Conservation (phyloP, 2,888 invertebrate genomes). For the Torymus texanus region DNA sequence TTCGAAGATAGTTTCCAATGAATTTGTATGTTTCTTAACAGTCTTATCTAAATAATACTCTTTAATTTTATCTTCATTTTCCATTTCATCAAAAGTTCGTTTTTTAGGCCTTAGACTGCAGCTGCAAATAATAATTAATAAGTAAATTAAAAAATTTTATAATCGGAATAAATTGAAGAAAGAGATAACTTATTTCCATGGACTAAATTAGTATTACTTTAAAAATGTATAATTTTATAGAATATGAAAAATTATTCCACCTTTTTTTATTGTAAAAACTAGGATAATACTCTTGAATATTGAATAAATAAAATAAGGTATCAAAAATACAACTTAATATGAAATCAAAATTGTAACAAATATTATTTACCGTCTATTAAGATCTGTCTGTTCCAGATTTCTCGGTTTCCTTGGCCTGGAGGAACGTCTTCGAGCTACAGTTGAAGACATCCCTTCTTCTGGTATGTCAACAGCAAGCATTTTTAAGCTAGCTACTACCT, state of each 20-base stretch:
- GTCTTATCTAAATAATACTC: conserved; percentile 79
- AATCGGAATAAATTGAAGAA: background rate
- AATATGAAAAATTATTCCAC: too few relatives aligned
- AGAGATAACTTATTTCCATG: background rate
- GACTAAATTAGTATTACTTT: background rate
- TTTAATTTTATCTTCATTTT: conserved; percentile 72
- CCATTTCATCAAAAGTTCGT: conserved; percentile 64
- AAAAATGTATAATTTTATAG: too few relatives aligned
- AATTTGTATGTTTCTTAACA: conserved; percentile 77
- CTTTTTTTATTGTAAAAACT: too few relatives aligned
- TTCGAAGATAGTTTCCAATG: conserved; percentile 81
- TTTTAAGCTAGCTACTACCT: conserved; percentile 69
- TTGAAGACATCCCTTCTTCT: conserved; percentile 31
- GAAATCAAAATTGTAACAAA: too few relatives aligned
- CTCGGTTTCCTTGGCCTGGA: conserved; percentile 60
- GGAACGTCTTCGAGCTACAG: conserved; percentile 56
- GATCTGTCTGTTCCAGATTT: conserved; percentile 52
- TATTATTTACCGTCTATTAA: conserved; percentile 67
- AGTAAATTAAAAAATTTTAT: conserved; percentile 21
- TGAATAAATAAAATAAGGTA: too few relatives aligned
- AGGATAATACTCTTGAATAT: too few relatives aligned
- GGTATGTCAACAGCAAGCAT: conserved; percentile 66
- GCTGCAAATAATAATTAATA: too few relatives aligned
- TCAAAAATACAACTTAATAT: too few relatives aligned
- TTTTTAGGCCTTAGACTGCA: conserved; percentile 69